Base-by-base conservation (phyloP, 2,797 vertebrate species). In the Tangara arthus region DNA sequence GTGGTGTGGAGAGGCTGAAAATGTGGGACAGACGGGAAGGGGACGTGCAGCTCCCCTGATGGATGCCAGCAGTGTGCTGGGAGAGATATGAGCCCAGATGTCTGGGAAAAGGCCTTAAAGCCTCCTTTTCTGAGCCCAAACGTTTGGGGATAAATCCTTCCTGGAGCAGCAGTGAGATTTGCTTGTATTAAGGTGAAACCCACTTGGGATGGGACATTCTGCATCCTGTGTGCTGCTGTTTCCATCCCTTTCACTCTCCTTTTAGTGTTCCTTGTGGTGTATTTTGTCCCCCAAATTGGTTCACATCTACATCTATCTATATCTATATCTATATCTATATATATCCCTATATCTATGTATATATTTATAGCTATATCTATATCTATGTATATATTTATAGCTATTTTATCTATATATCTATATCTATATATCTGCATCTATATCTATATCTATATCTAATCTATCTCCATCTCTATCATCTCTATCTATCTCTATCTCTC, bases 1-100 rank as follows among this genome's bases (percentile, higher is more conserved):
- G 19, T 23, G 65, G 30, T 47, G 30, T 49, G 15, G 15, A 23
- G 64, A 53, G 90, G 79, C 52, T 88, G 90, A 52, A 84, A 71
- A 69, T 4, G 39, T 52, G 92, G 92, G 94, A 71, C 24, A 21
- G 68, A 53, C 3, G 2, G 82, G 57, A 1, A 1, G 32, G 42
- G 82, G 73, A 78, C 5, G 16, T 5, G 30, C 41, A 64, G 57
- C 60, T 77, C 24, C 0, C 26, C 82, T 85, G 90, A 66, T 3
- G 44, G 72, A 73, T 61, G 73, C 75, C 91, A 89, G 82, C 44
- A 52, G 37, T 2, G 50, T 0, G 0, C 56, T 32, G 46, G 44
- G 55, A 50, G 46, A 65, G 42, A 53, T 8, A 60, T 0, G 4
- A 63, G 35, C 6, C 19, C 20, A 19, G 23, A 27, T 2, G 0